Base-by-base conservation (phyloP, 2,113 vertebrate species). In the Eira barbara region DNA sequence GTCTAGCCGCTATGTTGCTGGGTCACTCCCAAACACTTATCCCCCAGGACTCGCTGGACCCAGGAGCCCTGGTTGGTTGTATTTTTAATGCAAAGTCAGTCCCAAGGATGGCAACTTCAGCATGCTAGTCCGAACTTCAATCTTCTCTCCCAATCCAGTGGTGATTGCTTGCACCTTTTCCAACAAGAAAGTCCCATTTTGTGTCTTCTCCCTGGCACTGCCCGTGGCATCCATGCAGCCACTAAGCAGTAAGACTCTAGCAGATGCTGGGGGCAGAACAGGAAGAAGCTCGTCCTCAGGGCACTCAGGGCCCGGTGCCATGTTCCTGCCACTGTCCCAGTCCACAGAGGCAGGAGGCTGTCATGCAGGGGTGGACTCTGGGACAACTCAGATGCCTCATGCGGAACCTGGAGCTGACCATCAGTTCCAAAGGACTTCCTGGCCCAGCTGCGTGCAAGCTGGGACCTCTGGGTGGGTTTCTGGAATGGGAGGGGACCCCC, bases 231-330 rank as follows among this genome's bases (percentile, higher is more conserved):
- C 45, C 3, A 8, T 20, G 61, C 14, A 3, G 34, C 13, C 13
- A 2, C n/a, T 12, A 25, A 71, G 67, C 14, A 11, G 36, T 25
- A 13, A 39, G 84, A 34, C 23, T 15, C 29, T 9, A 23, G 55
- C 25, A 34, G 39, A 25, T 12, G 61, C 8, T 20, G 11, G 27
- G 55, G 49, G 73, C 61, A 80, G 39, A 85, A 39, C 45, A 29
- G 59, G 23, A 95, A 73, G 71, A 79, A 36, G 23, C 23, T 31
- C 15, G 13, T 57, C 47, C 25, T 79, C 13, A 4, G 93, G 49
- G 59, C 2, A 27, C 12, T 17, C 7, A 23, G 23, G 4, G 31
- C 47, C 69, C 18, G 11, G 17, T 0, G 20, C 23, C 0, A 0
- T 2, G 2, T 29, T 59, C 25, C 8, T 49, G 23, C n/a, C 0